Evolutionary conservation across 2,113 vertebrate genomes (phyloP), one percentile per base, ranked within the genome.

Genomic region (Synodontis membranacea): DNA sequence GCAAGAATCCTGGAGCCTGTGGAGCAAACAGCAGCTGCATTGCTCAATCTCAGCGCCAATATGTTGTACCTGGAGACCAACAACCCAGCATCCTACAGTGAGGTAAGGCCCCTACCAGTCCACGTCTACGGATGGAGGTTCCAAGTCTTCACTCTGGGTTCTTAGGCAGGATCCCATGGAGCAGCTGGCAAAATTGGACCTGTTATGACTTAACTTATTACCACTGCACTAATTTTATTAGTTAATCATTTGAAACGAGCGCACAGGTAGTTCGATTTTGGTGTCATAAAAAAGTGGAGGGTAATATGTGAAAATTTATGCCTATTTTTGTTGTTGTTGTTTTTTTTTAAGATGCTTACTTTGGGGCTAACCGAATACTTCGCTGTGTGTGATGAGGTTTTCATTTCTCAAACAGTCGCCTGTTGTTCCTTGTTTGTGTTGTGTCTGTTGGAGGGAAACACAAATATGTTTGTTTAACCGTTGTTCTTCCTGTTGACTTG

Each of bases 11-110:
- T 99, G 98, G 97, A 99, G 96, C 95, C 97, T 95, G 97, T 97
- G 96, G 97, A 97, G 93, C 97, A 97, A 95, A 99, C 97, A 94
- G 96, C 96, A 93, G 95, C 94, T 92, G 96, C 96, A 94, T 95
- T 99, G 96, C 96, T 98, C 95, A 97, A 97, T 92, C 96, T 99
- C 91, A 97, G 97, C 94, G 97, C 97, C 96, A 99, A 97, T 96
- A 99, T 99, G 98, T 97, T 99, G 97, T 99, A 99, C 96, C 96
- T 99, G 94, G 98, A 99, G 96, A 98, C 97, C 93, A 97, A 96
- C 92, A 94, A 96, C 92, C 95, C 97, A 88, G 94, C 97, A 90
- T 96, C 98, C 82, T 99, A 98, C 96, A 98, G 93, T 88, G 98
- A 99, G 98, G 98, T 99, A 98, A 98, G 97, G 90, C 68, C 86